Percentiles rank a stretch among this genome's conserved stretches.
Evolutionary conservation across 2,113 vertebrate genomes (phyloP).

Genomic region (cattle (Bos taurus)): ARS-UCD2.0 NC_037339.1:65276001-65276500

Average conservation of each 20-base stretch:
- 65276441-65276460: background rate
- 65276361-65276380: background rate
- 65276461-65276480: background rate
- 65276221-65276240: background rate
- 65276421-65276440: background rate
- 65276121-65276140: background rate
- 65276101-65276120: background rate
- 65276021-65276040: constrained; percentile 32
- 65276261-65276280: background rate
- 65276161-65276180: background rate
- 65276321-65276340: background rate
- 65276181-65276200: background rate
- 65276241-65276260: background rate
- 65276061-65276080: constrained; percentile 1
- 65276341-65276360: background rate
- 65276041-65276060: constrained; percentile 36
- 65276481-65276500: background rate
- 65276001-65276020: constrained; percentile 24
- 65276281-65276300: background rate
- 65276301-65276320: background rate
- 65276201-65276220: background rate
- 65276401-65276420: background rate
- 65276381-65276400: background rate
- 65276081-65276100: constrained; percentile 29
- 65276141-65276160: constrained; percentile 14